Evolutionary conservation across 1,140 invertebrate genomes (phyloP).

Genomic region (Drosophila subpulchrella): DNA sequence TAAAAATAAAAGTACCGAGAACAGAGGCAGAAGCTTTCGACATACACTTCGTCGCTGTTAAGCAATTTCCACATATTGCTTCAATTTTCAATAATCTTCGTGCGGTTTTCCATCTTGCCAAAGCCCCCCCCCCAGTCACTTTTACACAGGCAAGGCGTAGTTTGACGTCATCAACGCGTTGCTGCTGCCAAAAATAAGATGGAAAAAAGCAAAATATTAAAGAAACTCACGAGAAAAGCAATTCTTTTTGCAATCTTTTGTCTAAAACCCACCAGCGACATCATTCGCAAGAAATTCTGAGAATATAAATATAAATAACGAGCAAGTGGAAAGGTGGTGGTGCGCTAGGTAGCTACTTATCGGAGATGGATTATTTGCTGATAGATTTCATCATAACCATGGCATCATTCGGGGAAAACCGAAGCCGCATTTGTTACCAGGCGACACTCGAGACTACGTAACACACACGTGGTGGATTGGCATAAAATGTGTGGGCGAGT

Average conservation of each 20-base stretch:
- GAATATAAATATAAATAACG: slow-evolving; percentile 59
- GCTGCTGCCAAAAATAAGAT: slow-evolving; percentile 39
- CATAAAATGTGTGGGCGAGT: slow-evolving; percentile 8
- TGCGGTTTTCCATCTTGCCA: slow-evolving; percentile 55
- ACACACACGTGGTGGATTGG: slow-evolving; percentile 14
- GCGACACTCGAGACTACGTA: slow-evolving; percentile 23
- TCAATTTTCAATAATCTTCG: slow-evolving; percentile 69
- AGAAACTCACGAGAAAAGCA: slow-evolving; percentile 44
- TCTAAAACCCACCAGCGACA: slow-evolving; percentile 66
- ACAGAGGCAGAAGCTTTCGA: slow-evolving; percentile 33
- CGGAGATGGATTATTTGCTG: slow-evolving; percentile 38
- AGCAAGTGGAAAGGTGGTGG: not conserved
- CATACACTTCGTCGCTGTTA: slow-evolving; percentile 57
- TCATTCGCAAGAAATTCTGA: slow-evolving; percentile 57
- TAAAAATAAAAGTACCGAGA: slow-evolving; percentile 19
- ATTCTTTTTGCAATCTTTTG: slow-evolving; percentile 57
- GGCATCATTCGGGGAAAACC: slow-evolving; percentile 37
- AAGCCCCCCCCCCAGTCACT: slow-evolving; percentile 1
- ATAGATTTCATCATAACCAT: slow-evolving; percentile 52
- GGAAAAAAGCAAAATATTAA: slow-evolving; percentile 36
- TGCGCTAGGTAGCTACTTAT: slow-evolving; percentile 27
- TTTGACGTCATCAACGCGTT: slow-evolving; percentile 70
- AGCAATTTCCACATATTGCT: slow-evolving; percentile 68
- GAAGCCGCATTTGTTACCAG: slow-evolving; percentile 43
- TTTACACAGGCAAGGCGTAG: slow-evolving; percentile 47